Evolutionary conservation across 2,113 vertebrate species (phyloP), one percentile per base, ranked within the genome.

Genomic region (Tyto alba): DNA sequence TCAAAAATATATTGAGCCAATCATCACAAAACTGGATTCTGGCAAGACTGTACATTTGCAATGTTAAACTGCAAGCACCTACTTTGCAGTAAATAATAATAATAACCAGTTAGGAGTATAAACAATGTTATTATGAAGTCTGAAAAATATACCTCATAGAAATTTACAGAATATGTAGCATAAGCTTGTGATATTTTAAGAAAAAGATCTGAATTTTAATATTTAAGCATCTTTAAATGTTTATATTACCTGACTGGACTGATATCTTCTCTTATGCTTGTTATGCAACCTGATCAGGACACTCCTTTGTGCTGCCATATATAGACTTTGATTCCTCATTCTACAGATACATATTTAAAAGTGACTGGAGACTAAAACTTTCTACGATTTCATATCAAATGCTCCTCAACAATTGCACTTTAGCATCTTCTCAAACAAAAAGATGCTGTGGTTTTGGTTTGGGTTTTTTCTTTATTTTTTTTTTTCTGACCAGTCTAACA

Each of bases 401-500:
- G 34, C 13, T 80, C 64, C 34, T 83, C 13, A 86, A 80, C 22
- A 76, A 78, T 20, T 57, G 67, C 16, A 84, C 25, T 74, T 94
- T 17, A 91, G 41, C 34, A 75, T 36, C 50, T 69, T 73, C n/a
- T 80, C 50, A 53, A 69, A 77, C 59, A 83, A 32, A 32, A 72
- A 91, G 55, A 41, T 64, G 26, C 20, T 83, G 19, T 85, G n/a
- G 3, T 63, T 89, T 87, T 50, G 32, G 3, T 62, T 72, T 48
- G 26, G 2, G 2, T 21, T 11, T 25, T 25, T 45, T 26, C 29
- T 38, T 40, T 11, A 2, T 11, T 12, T 26, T 13, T 47, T 6
- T 34, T n/a, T 64, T 53, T 36, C 83, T 89, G 91, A 92, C 11
- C 23, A 5, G n/a, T 93, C 69, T 90, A 96, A 97, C 91, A 95